A percentile compares a stretch with the other conserved stretches of the same genome.
phyloP scores from a whole-genome alignment of 2,888 invertebrate species.

The Cerceris ruficornis region DNA sequence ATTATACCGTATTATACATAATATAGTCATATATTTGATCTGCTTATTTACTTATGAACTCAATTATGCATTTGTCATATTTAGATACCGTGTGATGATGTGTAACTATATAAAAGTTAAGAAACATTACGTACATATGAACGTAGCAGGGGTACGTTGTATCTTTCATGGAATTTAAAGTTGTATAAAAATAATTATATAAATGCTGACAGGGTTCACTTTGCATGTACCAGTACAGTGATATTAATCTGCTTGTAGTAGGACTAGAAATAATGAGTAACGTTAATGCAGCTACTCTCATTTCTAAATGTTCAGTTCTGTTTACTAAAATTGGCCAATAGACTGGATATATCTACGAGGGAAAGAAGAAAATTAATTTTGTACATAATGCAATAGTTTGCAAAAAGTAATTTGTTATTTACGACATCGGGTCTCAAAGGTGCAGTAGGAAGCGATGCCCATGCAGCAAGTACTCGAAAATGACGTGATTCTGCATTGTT shows the following conservation, averaged over 20 bases:
- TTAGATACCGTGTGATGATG: background rate
- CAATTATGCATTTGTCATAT: too few relatives aligned
- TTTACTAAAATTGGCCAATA: constrained; percentile 88
- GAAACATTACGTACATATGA: constrained; percentile 83
- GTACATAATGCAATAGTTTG: constrained; percentile 8
- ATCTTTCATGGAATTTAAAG: constrained; percentile 86
- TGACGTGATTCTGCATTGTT: constrained; percentile 82
- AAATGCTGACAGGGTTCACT: constrained; percentile 85
- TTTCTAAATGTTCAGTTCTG: constrained; percentile 86
- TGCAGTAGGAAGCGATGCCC: constrained; percentile 84
- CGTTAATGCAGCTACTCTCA: constrained; percentile 86
- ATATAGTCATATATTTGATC: background rate
- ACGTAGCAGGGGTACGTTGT: constrained; percentile 87
- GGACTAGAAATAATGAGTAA: constrained; percentile 86
- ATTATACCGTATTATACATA: background rate
- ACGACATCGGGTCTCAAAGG: constrained; percentile 83
- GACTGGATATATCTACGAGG: constrained; percentile 84
- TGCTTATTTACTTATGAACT: background rate
- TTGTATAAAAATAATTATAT: constrained; percentile 88
- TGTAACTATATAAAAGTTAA: constrained; percentile 5
- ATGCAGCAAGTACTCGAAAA: constrained; percentile 87
- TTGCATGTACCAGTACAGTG: constrained; percentile 87
- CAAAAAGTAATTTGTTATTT: constrained; percentile 49
- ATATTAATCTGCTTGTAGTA: constrained; percentile 86
- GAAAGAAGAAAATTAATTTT: constrained; percentile 2